Conservation (phyloP, 2,113 vertebrate species). For the Chloropsis hardwickii region DNA sequence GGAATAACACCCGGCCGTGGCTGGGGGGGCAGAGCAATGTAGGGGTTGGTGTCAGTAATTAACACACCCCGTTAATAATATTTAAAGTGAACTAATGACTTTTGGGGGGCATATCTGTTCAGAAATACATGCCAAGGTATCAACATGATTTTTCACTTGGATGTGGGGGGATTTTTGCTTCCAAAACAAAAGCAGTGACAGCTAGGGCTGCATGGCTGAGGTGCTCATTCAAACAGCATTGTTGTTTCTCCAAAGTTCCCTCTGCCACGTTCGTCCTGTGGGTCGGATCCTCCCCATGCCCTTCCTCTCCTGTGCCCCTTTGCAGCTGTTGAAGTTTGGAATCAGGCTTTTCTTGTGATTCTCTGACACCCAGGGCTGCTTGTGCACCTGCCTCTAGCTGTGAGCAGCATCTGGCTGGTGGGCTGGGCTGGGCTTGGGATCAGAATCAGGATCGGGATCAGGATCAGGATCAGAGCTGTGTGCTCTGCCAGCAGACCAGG, state of each 20-base stretch:
- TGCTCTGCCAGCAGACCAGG: rapidly evolving
- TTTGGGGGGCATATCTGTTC: background rate
- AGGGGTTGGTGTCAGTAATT: background rate
- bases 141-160: background rate
- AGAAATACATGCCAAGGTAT: background rate
- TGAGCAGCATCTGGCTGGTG: rapidly evolving
- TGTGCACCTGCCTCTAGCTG: background rate
- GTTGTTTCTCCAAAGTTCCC: background rate
- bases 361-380: rapidly evolving
- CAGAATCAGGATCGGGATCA: background rate
- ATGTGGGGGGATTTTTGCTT: background rate
- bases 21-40: background rate
- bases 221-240: background rate
- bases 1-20: background rate
- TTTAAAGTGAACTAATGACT: background rate
- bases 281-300: rapidly evolving
- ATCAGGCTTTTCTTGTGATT: background rate
- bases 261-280: rapidly evolving
- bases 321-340: rapidly evolving
- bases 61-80: background rate
- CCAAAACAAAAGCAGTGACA: background rate
- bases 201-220: background rate
- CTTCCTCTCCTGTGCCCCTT: rapidly evolving
- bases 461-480: rapidly evolving
- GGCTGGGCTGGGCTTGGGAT: background rate